Conservation (phyloP, 1,140 invertebrate species). For the Manduca sexta region DNA sequence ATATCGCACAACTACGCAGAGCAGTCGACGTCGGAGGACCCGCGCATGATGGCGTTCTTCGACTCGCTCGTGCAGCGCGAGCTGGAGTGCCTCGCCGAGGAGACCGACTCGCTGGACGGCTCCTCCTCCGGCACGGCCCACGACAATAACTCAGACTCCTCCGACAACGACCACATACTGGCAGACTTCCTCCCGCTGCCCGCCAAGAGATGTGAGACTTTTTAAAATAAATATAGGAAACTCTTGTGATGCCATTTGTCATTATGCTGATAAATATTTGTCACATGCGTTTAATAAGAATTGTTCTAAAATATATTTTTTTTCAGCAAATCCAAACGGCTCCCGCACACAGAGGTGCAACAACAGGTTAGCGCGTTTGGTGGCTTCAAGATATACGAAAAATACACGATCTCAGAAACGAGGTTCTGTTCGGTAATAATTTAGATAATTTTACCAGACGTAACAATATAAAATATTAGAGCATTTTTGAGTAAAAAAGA, state of each 20-base stretch:
- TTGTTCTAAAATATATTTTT: constrained; percentile 7
- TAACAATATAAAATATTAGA: no score
- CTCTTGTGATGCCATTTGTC: no score
- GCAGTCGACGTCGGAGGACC: constrained; percentile 91
- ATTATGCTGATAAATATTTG: no score
- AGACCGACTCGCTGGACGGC: constrained; percentile 69
- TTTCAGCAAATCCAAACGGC: constrained; percentile 39
- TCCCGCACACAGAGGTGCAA: constrained; percentile 50
- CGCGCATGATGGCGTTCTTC: constrained; percentile 97
- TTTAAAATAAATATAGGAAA: no score
- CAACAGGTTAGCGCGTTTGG: constrained; percentile 56
- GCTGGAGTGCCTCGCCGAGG: constrained; percentile 82
- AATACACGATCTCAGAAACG: constrained; percentile 50
- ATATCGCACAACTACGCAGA: constrained; percentile 87
- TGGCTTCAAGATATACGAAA: constrained; percentile 60
- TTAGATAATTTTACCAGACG: no score
- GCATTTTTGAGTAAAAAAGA: no score
- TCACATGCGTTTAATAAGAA: background rate
- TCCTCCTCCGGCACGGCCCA: constrained; percentile 33
- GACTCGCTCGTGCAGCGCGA: constrained; percentile 94
- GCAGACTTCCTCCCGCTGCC: constrained; percentile 49
- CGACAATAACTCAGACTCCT: constrained; percentile 41
- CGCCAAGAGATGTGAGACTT: constrained; percentile 45
- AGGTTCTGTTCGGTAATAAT: constrained; percentile 49
- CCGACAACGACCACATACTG: constrained; percentile 53